Evolutionary conservation across 2,888 invertebrate genomes (phyloP), one percentile per base, ranked within the genome.

Genomic region (Mythimna vitellina): DNA sequence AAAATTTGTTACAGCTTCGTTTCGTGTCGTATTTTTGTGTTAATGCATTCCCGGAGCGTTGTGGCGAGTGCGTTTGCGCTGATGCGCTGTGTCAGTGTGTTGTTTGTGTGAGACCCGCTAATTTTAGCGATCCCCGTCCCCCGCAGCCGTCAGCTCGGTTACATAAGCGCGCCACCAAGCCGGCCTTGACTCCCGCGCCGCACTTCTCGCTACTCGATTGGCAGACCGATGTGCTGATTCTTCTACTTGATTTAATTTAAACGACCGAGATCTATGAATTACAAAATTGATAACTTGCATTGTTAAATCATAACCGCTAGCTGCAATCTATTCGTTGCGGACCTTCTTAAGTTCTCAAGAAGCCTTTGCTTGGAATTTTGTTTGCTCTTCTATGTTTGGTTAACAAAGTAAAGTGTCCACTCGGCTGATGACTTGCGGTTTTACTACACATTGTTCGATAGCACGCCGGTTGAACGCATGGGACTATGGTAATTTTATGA

Each of bases 141-240:
- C 93, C 93, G 90, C 92, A 80, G 87, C 51, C 80, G 70, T 53
- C 79, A 70, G 80, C 64, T 65, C 84, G 86, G 90, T 96, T 96
- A 95, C 87, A 92, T 96, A 96, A 96, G 90, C 92, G 91, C 92
- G 92, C 92, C 92, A 92, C 91, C 85, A 79, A 73, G 74, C 83
- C 91, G 96, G 95, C 96, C 96, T 96, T 96, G 96, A 96, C 96
- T 96, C 96, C 95, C 94, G 96, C 96, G 95, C 95, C 89, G 92
- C 88, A 89, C 88, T 87, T 86, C 88, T 86, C 86, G 86, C 82
- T 86, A 81, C 86, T 87, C 87, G 88, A 91, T 90, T 92, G 91
- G 89, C 90, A 90, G 88, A 86, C 88, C 81, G 80, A 87, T 87
- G 84, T 88, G 84, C 83, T 87, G 81, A 84, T 88, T 86, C 86